Base-by-base conservation (phyloP, 2,888 invertebrate genomes). In the Hypercompe scribonia region DNA sequence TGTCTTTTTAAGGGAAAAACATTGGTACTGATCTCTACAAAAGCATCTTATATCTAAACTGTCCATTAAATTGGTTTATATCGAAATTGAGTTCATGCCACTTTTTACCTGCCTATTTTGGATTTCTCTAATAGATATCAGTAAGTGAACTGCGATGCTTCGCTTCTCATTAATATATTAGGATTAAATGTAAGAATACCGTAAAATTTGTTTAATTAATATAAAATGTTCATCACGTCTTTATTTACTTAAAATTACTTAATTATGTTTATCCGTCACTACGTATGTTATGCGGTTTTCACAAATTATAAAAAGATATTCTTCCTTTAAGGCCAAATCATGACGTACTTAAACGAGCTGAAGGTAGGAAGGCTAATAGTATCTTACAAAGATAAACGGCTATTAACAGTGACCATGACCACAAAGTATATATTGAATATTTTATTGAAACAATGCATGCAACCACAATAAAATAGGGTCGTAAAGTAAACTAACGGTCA, bases 341-440 rank as follows among this genome's bases (percentile, higher is more conserved):
- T 61, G 61, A 61, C 31, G 61, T 61, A 39, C 39, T 15, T 36
- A 68, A 67, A 71, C 34, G 50, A 24, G 33, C 63, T 71, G 61
- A 36, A 66, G 50, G n/a, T 71, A 46, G 65, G 70, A 72, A 78
- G 79, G 72, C 64, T 31, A 61, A 61, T 61, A 61, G 31, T 61
- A 28, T 58, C 39, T 15, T 18, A 33, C 61, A 42, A 18, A 31
- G 21, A 42, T 75, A 77, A 82, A 81, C 82, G 69, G 66, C 75
- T 77, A 84, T 79, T 77, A 79, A 73, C 74, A 67, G 75, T 79
- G 77, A 73, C 84, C 80, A 8, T 84, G 84, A 84, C 76, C 77
- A 72, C 76, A 77, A 82, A 68, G 81, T 77, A 65, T 61, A 31
- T 46, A 65, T 34, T 50, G 46, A 74, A 76, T 71, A 68, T 42